Evolutionary conservation across 2,888 invertebrate species (phyloP), one percentile per base, ranked within the genome.

Genomic region (Drosophila ezoana): DNA sequence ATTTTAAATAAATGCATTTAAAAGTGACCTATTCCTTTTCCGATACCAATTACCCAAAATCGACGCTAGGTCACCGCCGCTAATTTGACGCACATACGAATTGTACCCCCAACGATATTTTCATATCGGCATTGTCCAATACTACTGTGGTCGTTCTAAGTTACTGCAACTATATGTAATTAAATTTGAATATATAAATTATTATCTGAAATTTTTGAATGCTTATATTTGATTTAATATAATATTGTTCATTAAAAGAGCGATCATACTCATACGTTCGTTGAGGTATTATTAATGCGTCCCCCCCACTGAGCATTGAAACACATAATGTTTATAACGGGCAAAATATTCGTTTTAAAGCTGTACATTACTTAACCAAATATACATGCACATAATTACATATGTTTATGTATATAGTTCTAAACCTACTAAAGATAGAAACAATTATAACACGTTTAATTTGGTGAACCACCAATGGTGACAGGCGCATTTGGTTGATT

Each of bases 401-500:
- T 32, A 41, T 28, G 28, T 28, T 28, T 28, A 28, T 28, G 28
- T 45, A 58, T 40, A 33, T 47, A 14, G 33, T 20, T 47, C 14
- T 47, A 52, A 35, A 18, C 33, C 48, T 51, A 70, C 51, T 53
- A 48, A 40, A 14, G 13, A 43, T 61, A 41, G 9, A 43, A 57
- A 45, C 18, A 61, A 53, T 38, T 48, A 37, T 57, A 68, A 57
- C 23, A 58, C 6, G 32, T 32, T 52, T 87, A 82, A 52, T 82
- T 87, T 23, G 52, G 47, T 9, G 64, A 52, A 14, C 76, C 75
- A 9, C 81, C 79, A 23, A 69, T 68, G 59, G 65, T 72, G 9
- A 74, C 65, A 6, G 81, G 87, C 16, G 84, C 56, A 23, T 63
- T 61, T 2, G 66, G 33, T 28, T 28, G 28, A 28, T 28, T 28